Base-by-base conservation (phyloP, 2,797 vertebrate genomes). In the Synanceia verrucosa region DNA sequence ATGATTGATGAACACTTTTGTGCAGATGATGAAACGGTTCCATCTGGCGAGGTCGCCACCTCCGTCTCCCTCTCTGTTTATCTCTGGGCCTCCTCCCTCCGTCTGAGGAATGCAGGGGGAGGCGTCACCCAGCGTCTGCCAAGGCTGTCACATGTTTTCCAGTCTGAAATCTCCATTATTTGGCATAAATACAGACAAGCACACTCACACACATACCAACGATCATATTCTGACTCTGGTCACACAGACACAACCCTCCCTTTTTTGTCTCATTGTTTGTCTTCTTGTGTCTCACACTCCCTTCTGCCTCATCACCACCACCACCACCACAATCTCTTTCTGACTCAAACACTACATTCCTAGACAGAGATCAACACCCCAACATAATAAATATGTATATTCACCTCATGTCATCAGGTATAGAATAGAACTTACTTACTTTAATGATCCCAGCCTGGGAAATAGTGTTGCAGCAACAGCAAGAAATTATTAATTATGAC, bases 41-140 rank as follows among this genome's bases (percentile, higher is more conserved):
- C 72, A 71, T 79, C 70, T 83, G 86, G 79, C 16, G 58, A 87
- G 73, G 76, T 84, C 67, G 3, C 73, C 70, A 65, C 63, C 82
- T 82, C 67, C 24, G 48, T 72, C 76, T 74, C 65, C 71, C 44
- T 71, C 56, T 65, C 44, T 50, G 68, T 82, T 80, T 89, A 77
- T 86, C 82, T 76, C 52, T 1, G 33, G 56, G 50, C 73, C 79
- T 83, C 79, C 82, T 88, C 85, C 85, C 76, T 76, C 83, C 50
- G 73, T 83, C 76, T 81, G 79, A 87, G 84, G 90, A 93, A 93
- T 91, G 83, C 65, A 19, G 68, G 59, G 72, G 83, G 77, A 70
- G 85, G 73, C 13, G 1, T 16, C 18, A 53, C 71, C 75, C 41
- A 51, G 36, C 69, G 55, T 83, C 65, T 52, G 68, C 65, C 62